Percentiles rank a stretch among this genome's conserved stretches.
phyloP scores from a whole-genome alignment of 2,113 vertebrate species.

The Nothobranchius kuhntae region DNA sequence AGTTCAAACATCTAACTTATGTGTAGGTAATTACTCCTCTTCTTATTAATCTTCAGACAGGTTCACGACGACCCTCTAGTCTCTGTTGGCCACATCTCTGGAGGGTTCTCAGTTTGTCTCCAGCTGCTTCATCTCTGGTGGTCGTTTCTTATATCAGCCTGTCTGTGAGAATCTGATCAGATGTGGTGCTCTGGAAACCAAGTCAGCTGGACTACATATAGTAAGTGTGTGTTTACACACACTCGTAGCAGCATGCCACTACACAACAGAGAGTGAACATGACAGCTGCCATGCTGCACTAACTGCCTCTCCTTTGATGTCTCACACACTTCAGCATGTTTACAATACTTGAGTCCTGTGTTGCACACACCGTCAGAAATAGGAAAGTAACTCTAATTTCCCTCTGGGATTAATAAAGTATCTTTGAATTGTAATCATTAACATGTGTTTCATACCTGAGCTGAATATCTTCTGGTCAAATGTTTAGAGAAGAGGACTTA shows the following conservation, averaged over 20 bases:
- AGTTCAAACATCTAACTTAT: constrained; percentile 18
- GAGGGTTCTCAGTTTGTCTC: background rate
- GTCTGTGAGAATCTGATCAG: constrained; percentile 34
- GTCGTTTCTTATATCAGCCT: constrained; percentile 21
- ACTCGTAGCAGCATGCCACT: constrained; percentile 31
- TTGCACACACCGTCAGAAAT: too few species aligned
- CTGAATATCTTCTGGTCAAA: too few species aligned
- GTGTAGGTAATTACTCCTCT: constrained; percentile 53
- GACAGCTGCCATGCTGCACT: constrained; percentile 64
- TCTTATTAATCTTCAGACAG: constrained; percentile 54
- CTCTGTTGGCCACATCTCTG: background rate
- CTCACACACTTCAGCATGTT: background rate
- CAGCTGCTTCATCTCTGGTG: background rate
- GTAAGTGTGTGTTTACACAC: constrained; percentile 2
- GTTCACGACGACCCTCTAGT: constrained; percentile 44
- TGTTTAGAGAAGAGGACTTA: too few species aligned
- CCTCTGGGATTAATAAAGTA: too few species aligned
- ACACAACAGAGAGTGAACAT: constrained; percentile 59
- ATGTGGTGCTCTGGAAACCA: constrained; percentile 20
- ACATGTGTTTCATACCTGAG: too few species aligned
- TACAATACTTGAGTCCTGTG: background rate
- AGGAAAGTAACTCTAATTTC: too few species aligned
- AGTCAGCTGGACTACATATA: background rate
- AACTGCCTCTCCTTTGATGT: constrained; percentile 30
- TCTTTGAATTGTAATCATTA: too few species aligned